Evolutionary conservation across 1,140 invertebrate genomes (phyloP).

Genomic region (Eufriesea mexicana): DNA sequence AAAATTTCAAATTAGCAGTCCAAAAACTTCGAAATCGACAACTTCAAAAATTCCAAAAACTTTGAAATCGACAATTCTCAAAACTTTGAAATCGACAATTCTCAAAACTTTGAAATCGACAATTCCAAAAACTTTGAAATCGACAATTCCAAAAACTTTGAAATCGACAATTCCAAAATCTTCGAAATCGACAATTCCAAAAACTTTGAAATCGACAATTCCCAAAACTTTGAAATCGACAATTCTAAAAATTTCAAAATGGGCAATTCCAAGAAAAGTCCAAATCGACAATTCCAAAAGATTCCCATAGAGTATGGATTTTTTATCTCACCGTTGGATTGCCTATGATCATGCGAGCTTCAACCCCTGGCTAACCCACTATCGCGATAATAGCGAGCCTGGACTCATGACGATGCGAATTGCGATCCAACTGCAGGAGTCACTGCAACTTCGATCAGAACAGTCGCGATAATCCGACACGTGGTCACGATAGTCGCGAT

Average conservation of each 20-base stretch:
- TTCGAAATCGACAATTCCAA: not conserved
- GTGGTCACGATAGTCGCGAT: not conserved
- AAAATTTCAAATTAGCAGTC: too few relatives aligned
- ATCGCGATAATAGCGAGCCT: constrained; percentile 23
- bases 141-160: not conserved
- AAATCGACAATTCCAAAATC: not conserved
- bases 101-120: too few relatives aligned
- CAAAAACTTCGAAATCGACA: too few relatives aligned
- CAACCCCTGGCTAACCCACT: not conserved
- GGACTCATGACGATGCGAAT: constrained; percentile 2
- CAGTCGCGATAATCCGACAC: not conserved
- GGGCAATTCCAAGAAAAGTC: not conserved
- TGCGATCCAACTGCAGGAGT: not conserved
- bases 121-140: constrained; percentile 3
- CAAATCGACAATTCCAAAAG: not conserved
- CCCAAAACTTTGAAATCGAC: too few relatives aligned
- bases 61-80: too few relatives aligned
- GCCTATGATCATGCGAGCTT: constrained; percentile 18
- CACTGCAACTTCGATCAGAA: constrained; percentile 12
- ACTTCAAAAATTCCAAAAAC: too few relatives aligned
- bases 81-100: too few relatives aligned
- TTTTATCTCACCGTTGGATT: constrained; percentile 21
- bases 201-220: not conserved
- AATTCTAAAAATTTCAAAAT: not conserved
- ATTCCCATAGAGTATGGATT: constrained; percentile 2